A percentile compares a stretch with the other conserved stretches of the same genome.
Evolutionary conservation across 2,113 vertebrate species (phyloP).

Genomic region (Tautogolabrus adspersus): DNA sequence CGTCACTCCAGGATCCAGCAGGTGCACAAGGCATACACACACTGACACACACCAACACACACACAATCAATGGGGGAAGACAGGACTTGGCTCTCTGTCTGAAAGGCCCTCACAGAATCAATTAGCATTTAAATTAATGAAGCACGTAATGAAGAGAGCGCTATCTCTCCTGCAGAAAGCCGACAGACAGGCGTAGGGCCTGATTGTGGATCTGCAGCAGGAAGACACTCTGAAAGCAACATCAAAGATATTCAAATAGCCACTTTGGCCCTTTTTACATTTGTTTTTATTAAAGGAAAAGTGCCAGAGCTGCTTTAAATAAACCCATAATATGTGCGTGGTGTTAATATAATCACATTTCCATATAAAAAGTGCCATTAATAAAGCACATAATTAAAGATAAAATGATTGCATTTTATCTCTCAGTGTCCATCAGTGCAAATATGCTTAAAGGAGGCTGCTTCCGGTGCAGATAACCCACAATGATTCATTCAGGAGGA

Average conservation of each 20-base stretch:
- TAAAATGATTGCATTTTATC: conserved; percentile 80
- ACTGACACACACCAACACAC: conserved; percentile 22
- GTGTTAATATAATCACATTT: conserved; percentile 71
- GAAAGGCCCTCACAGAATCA: conserved; percentile 80
- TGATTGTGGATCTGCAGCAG: conserved; percentile 67
- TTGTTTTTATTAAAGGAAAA: conserved; percentile 57
- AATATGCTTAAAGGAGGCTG: conserved; percentile 72
- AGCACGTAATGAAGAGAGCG: conserved; percentile 79
- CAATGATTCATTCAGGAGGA: conserved; percentile 27
- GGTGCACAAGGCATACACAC: conserved; percentile 61
- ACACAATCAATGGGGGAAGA: conserved; percentile 61
- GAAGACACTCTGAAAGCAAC: conserved; percentile 74
- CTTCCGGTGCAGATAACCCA: conserved; percentile 71
- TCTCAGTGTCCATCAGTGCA: conserved; percentile 71
- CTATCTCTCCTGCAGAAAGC: conserved; percentile 76
- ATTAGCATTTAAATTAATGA: conserved; percentile 86
- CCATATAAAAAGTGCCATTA: conserved; percentile 76
- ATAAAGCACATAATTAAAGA: conserved; percentile 82
- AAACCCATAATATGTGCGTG: conserved; percentile 57
- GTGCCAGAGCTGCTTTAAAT: conserved; percentile 65
- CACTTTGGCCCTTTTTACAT: conserved; percentile 42
- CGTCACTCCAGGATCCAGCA: conserved; percentile 67
- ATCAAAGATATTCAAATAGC: conserved; percentile 81
- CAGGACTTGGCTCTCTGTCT: conserved; percentile 65
- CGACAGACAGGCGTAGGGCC: conserved; percentile 60